Conservation (phyloP, 2,113 vertebrate genomes). For the Stercorarius parasiticus region DNA sequence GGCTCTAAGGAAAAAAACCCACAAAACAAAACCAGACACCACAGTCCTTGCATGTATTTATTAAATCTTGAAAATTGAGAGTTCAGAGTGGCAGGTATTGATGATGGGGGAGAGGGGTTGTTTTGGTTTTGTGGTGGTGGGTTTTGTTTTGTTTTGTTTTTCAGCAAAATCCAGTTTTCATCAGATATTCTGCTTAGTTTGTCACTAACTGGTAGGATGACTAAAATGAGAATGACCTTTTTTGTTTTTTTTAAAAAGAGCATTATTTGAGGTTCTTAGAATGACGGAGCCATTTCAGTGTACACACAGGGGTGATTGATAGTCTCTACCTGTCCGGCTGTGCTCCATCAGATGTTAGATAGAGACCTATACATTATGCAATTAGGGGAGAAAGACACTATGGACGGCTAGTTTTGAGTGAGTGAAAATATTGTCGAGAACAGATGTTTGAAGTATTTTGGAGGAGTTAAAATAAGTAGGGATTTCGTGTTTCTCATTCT, state of each 20-base stretch:
- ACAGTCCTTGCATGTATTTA: neutral
- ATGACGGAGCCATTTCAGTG: neutral
- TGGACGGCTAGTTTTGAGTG: neutral
- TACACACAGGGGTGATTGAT: accelerated
- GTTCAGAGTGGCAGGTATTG: neutral
- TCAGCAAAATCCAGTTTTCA: neutral
- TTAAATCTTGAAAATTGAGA: neutral
- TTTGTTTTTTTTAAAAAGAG: neutral
- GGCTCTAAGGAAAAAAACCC: neutral
- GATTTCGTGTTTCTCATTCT: neutral
- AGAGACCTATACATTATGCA: neutral
- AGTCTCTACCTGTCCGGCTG: neutral
- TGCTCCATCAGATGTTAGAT: neutral
- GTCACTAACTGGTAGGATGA: neutral
- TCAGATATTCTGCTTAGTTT: neutral
- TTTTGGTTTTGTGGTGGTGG: neutral
- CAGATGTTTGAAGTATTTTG: neutral
- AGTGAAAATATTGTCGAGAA: neutral
- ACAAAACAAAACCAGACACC: neutral
- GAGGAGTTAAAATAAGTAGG: neutral
- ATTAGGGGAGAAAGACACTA: neutral
- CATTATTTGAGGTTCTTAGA: neutral
- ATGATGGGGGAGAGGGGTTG: neutral
- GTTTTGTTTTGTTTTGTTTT: neutral
- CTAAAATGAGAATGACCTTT: neutral